Conservation (phyloP, 2,888 invertebrate genomes). For the Diogma glabrata region DNA sequence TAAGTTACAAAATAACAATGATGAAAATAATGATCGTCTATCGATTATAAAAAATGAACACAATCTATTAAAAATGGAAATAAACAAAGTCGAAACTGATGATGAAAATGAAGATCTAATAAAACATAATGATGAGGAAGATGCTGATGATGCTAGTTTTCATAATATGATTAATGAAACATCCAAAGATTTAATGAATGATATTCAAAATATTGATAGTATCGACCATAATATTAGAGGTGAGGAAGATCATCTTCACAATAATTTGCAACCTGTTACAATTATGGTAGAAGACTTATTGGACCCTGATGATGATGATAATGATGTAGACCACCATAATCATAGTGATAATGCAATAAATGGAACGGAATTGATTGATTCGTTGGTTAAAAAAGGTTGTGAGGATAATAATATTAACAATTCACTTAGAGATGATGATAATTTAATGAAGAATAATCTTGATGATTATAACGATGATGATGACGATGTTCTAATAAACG, state of each 20-base stretch:
- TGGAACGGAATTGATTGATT: conserved; percentile 42
- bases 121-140: conserved; percentile 27
- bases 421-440: conserved; percentile 38
- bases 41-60: too few relatives aligned
- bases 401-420: conserved; percentile 44
- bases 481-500: conserved; percentile 38
- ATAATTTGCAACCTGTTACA: too few relatives aligned
- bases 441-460: conserved; percentile 25
- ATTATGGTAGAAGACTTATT: conserved; percentile 12
- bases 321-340: conserved; percentile 22
- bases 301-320: conserved; percentile 21
- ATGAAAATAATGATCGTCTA: too few relatives aligned
- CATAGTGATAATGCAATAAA: conserved; percentile 29
- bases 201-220: conserved; percentile 11
- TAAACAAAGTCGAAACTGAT: too few relatives aligned
- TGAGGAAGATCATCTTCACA: too few relatives aligned
- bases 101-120: too few relatives aligned
- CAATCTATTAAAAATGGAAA: too few relatives aligned
- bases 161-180: conserved; percentile 11
- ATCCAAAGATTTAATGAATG: conserved; percentile 13
- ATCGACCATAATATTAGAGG: too few relatives aligned
- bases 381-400: conserved; percentile 48
- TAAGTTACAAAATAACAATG: too few relatives aligned
- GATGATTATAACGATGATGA: conserved; percentile 41
- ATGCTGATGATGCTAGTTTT: conserved; percentile 14